A percentile compares a stretch with the other conserved stretches of the same genome.
These are phyloP conservation scores for Conopomorpha cramerella DNA, from an alignment of 1,140 invertebrate genomes.

Conservation along the genomic window DNA sequence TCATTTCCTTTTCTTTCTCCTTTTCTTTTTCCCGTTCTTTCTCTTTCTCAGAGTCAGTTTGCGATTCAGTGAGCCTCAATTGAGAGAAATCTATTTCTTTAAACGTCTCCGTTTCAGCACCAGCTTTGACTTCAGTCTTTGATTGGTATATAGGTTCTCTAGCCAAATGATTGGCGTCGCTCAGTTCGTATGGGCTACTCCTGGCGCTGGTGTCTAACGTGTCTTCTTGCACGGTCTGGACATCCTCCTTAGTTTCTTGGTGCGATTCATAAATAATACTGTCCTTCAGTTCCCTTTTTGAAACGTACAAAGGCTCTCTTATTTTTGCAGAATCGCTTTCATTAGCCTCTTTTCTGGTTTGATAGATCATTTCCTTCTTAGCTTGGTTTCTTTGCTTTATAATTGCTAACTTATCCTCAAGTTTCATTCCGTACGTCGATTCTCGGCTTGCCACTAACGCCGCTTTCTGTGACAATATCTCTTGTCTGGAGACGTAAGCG, in stretches of 20 bases:
- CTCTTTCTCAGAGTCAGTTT: constrained; percentile 54
- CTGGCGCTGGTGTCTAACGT: constrained; percentile 33
- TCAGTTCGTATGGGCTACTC: constrained; percentile 54
- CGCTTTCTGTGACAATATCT: constrained; percentile 58
- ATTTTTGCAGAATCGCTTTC: constrained; percentile 43
- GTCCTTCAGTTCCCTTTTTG: constrained; percentile 55
- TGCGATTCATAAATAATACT: constrained; percentile 56
- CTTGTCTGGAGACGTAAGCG: constrained; percentile 54
- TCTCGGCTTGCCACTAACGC: constrained; percentile 45
- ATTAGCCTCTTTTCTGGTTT: constrained; percentile 48
- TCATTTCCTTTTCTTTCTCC: no score
- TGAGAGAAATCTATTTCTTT: constrained; percentile 55
- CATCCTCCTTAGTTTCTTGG: constrained; percentile 44
- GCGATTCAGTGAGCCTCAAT: constrained; percentile 43
- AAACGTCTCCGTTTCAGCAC: constrained; percentile 30
- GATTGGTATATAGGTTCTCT: constrained; percentile 52
- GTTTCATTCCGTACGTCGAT: constrained; percentile 29
- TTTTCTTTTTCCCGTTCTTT: no score
- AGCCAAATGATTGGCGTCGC: constrained; percentile 54
- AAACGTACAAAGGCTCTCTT: constrained; percentile 53
- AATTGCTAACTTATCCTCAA: constrained; percentile 55
- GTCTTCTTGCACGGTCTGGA: constrained; percentile 13
- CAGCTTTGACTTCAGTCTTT: constrained; percentile 32
- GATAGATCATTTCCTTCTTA: constrained; percentile 58
- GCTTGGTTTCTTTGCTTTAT: constrained; percentile 58